Evolutionary conservation across 2,113 vertebrate species (phyloP), one percentile per base, ranked within the genome.

Genomic region (Cololabis saira): DNA sequence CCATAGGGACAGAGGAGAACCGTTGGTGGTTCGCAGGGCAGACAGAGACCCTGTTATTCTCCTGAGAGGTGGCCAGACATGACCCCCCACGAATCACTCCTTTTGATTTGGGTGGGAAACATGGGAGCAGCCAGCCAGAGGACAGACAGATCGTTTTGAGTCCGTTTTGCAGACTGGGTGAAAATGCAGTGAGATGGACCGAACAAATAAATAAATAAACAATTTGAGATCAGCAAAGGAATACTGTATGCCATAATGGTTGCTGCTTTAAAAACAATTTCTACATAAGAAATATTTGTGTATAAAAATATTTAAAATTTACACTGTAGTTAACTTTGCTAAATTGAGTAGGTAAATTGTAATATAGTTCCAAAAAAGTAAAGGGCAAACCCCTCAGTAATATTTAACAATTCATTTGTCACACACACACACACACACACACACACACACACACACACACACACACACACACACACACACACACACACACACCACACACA

Each of bases 31-130:
- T 88, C 78, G 69, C 67, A 61, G 82, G 76, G 73, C 86, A 91
- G 88, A 90, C 87, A 90, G 85, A 87, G 87, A 90, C 86, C 87
- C 77, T 60, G 69, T 83, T 87, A 82, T 87, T 91, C 91, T 91
- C 92, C 75, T 74, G 90, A 88, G 92, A 84, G 88, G 87, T 90
- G 89, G 83, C 91, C 92, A 92, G 92, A 91, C 92, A 87, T 90
- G 88, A 90, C 81, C 90, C 88, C 82, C 78, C 69, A 71, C 68
- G 60, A 86, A 78, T 82, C 78, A n/a, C 74, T 81, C 50, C 82
- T 90, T 92, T 89, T 87, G 87, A 91, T 90, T 89, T 83, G 87
- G 87, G 85, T 91, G 87, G 89, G 89, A 92, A 88, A 76, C 71
- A 69, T 37, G 73, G 12, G 56, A 89, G 79, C 72, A 85, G 72